Evolutionary conservation across 1,140 invertebrate species (phyloP).

Genomic region (Atta cephalotes): DNA sequence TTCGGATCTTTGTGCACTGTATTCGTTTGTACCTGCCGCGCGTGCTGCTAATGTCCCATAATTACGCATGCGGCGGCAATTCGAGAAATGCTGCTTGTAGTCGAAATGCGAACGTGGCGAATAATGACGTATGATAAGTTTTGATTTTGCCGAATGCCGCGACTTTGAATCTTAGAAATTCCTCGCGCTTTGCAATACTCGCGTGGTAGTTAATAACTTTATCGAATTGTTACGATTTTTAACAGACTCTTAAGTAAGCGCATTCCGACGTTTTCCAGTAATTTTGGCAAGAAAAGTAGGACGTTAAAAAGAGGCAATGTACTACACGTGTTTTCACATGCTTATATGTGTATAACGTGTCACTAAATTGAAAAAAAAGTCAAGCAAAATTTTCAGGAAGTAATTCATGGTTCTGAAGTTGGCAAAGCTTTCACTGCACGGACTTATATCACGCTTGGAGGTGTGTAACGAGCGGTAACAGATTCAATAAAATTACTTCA

Average conservation of each 20-base stretch:
- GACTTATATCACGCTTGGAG: constrained; percentile 63
- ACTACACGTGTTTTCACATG: not conserved
- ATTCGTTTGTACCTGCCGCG: constrained; percentile 45
- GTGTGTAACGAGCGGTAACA: constrained; percentile 57
- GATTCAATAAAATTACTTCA: constrained; percentile 36
- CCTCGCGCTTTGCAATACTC: constrained; percentile 4
- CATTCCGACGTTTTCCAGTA: not conserved
- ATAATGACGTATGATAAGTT: constrained; percentile 50
- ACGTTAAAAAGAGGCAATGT: constrained; percentile 9
- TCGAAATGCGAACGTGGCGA: constrained; percentile 46
- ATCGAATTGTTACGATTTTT: constrained; percentile 35
- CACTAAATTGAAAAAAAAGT: constrained; percentile 33
- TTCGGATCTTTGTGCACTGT: not conserved
- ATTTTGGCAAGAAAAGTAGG: constrained; percentile 42
- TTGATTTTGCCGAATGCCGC: constrained; percentile 57
- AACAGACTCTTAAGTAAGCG: not conserved
- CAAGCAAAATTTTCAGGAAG: constrained; percentile 70
- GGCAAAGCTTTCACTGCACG: constrained; percentile 64
- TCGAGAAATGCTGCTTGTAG: constrained; percentile 57
- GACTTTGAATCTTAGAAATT: constrained; percentile 36
- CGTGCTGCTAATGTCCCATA: constrained; percentile 42
- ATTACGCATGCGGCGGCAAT: constrained; percentile 52
- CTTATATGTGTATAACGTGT: not conserved
- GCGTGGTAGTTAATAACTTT: not conserved
- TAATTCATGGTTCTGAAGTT: constrained; percentile 54